phyloP scores from a whole-genome alignment of 2,888 invertebrate genomes.

The Lymantria monacha region DNA sequence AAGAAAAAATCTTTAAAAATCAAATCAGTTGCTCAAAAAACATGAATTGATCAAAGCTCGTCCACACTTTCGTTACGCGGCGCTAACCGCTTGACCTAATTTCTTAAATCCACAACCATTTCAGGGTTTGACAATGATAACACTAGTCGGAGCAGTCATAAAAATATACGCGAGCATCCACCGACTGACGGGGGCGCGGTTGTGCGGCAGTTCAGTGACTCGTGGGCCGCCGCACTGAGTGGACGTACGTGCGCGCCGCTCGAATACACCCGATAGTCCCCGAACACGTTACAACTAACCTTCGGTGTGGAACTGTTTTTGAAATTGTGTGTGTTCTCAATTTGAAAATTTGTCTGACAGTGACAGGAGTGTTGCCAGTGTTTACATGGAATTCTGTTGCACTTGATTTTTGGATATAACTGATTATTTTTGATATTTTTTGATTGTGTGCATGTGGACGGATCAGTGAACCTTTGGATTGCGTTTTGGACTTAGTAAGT shows the following conservation, averaged over 20 bases:
- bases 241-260: conserved; percentile 47
- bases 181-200: conserved; percentile 57
- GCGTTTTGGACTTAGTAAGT: conserved; percentile 76
- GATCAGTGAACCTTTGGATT: conserved; percentile 74
- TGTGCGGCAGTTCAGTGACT: conserved; percentile 72
- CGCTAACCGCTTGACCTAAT: conserved; percentile 64
- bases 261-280: conserved; percentile 24
- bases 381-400: conserved; percentile 31
- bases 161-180: conserved; percentile 59
- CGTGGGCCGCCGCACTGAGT: conserved; percentile 49
- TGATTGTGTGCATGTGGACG: conserved; percentile 63
- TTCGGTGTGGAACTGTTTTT: conserved; percentile 45
- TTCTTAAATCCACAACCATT: conserved; percentile 62
- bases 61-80: conserved; percentile 20
- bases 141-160: conserved; percentile 54
- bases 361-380: conserved; percentile 65
- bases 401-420: conserved; percentile 32
- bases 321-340: conserved; percentile 49
- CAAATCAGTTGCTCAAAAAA: neutral
- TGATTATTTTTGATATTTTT: conserved; percentile 41
- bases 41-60: neutral
- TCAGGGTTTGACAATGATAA: conserved; percentile 71
- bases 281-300: conserved; percentile 39
- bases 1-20: no score
- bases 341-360: conserved; percentile 57